phyloP scores from a whole-genome alignment of 2,888 invertebrate species.

The Dynastes grantii region DNA sequence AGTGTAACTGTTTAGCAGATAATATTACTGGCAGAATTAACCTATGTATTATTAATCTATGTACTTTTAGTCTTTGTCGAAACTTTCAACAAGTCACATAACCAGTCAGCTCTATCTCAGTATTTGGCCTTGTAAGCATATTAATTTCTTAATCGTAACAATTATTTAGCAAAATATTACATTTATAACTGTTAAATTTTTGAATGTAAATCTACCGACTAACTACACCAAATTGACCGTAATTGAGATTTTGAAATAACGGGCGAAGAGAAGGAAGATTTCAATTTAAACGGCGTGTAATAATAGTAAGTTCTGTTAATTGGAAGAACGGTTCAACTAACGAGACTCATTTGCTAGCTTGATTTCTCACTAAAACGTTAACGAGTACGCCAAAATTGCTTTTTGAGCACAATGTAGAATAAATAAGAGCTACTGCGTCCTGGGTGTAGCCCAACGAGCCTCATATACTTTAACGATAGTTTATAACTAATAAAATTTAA shows the following conservation, averaged over 20 bases:
- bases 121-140: too few relatives aligned
- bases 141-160: too few relatives aligned
- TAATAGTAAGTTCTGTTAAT: conserved; percentile 21
- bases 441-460: background rate
- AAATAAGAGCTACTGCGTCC: background rate
- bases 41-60: too few relatives aligned
- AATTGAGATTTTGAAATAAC: too few relatives aligned
- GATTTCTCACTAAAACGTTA: conserved; percentile 10
- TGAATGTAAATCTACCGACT: too few relatives aligned
- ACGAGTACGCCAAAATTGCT: conserved; percentile 5
- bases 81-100: too few relatives aligned
- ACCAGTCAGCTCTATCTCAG: too few relatives aligned
- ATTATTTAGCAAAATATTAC: too few relatives aligned
- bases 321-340: conserved; percentile 33
- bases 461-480: background rate
- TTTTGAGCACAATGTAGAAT: background rate
- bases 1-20: too few relatives aligned
- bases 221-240: background rate
- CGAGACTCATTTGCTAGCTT: conserved; percentile 19
- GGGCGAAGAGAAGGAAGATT: background rate
- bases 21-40: too few relatives aligned
- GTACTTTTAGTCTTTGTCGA: too few relatives aligned
- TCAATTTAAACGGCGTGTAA: conserved; percentile 17
- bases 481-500: conserved; percentile 29
- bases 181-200: too few relatives aligned